Conservation (phyloP, 1,140 invertebrate species). For the Triops longicaudatus region DNA sequence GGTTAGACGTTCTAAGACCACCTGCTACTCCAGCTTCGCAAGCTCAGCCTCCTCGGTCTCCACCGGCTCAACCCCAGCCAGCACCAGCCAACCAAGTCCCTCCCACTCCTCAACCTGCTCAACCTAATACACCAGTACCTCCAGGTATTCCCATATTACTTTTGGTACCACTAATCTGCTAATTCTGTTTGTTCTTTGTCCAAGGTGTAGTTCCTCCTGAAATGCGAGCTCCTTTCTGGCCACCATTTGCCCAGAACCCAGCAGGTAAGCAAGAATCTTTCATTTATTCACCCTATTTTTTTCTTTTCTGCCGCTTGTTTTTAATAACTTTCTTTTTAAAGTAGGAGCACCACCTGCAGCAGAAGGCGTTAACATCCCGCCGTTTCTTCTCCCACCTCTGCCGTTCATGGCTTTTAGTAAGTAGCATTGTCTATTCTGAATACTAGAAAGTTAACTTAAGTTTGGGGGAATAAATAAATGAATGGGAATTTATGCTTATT, state of each 20-base stretch:
- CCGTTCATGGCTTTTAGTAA: constrained; percentile 37
- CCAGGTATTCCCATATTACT: background rate
- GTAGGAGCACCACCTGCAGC: background rate
- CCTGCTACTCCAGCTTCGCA: constrained; percentile 38
- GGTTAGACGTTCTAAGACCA: constrained; percentile 81
- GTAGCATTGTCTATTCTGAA: constrained; percentile 22
- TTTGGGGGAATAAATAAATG: constrained; percentile 8
- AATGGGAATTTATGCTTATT: constrained; percentile 28
- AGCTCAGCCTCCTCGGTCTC: constrained; percentile 38
- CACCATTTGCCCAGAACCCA: background rate
- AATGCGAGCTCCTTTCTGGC: background rate
- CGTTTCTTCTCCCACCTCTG: constrained; percentile 35
- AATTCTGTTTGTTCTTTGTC: background rate
- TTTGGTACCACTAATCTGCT: background rate
- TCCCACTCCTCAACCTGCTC: constrained; percentile 31
- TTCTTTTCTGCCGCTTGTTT: background rate
- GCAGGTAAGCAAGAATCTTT: background rate
- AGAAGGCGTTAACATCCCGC: constrained; percentile 25
- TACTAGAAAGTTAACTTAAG: background rate
- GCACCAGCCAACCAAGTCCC: constrained; percentile 30
- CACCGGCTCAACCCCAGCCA: constrained; percentile 34
- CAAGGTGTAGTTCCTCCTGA: background rate
- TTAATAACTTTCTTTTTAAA: background rate
- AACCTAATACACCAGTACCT: background rate
- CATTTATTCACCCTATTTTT: background rate